phyloP scores from a whole-genome alignment of 2,113 vertebrate species.

The Crotalus horridus region DNA sequence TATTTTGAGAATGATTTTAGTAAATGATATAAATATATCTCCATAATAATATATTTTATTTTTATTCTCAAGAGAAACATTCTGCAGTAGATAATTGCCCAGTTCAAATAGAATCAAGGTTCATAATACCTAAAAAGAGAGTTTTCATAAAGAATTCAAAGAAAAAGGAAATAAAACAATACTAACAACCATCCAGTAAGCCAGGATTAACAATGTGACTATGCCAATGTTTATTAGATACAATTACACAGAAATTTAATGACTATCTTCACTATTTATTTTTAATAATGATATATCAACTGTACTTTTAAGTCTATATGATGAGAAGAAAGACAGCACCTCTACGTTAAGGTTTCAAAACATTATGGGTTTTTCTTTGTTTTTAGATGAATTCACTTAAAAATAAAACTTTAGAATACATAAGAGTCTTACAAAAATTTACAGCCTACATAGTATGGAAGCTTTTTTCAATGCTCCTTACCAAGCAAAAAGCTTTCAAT shows the following conservation, averaged over 20 bases:
- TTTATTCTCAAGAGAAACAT: not conserved
- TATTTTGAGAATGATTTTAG: not conserved
- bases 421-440: constrained; percentile 56
- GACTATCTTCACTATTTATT: not conserved
- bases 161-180: not conserved
- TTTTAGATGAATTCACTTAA: constrained; percentile 40
- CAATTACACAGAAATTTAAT: not conserved
- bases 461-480: constrained; percentile 7
- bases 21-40: not conserved
- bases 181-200: not conserved
- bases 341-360: constrained; percentile 28
- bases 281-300: not conserved
- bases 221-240: not conserved
- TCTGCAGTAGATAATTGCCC: not conserved
- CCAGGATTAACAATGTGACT: not conserved
- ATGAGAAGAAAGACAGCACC: constrained; percentile 8
- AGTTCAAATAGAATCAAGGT: not conserved
- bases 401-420: constrained; percentile 45
- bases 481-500: constrained; percentile 38
- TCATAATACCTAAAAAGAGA: not conserved
- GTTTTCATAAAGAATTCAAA: not conserved
- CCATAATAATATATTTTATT: not conserved
- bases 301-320: constrained; percentile 27
- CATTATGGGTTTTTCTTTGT: constrained; percentile 37
- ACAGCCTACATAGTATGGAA: constrained; percentile 28